A percentile compares a stretch with the other conserved stretches of the same genome.
Conservation (phyloP, 30 jellyfish, hydroid and myxozoan genomes). For the Phacellophora camtschatica region DNA sequence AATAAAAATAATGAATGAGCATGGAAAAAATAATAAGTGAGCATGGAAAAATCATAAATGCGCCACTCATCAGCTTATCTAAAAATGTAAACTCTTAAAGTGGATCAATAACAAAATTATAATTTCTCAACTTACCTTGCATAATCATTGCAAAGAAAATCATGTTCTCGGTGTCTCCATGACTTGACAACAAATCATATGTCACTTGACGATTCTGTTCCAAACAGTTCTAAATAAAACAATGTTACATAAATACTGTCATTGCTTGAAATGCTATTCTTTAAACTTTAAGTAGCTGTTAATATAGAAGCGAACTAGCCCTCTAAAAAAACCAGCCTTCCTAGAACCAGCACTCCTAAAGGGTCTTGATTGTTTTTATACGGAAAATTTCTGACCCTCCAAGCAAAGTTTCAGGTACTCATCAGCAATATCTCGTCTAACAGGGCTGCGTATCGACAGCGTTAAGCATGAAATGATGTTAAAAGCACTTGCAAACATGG, state of each 20-base stretch:
- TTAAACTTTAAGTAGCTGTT: background rate
- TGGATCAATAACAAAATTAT: too few species aligned
- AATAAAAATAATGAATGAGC: background rate
- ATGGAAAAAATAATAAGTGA: background rate
- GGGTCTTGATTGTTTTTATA: too few species aligned
- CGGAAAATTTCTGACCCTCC: too few species aligned
- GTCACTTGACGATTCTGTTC: conserved; percentile 83
- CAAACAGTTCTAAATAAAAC: conserved; percentile 53
- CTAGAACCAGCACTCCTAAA: too few species aligned
- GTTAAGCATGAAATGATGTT: too few species aligned
- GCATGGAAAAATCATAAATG: background rate
- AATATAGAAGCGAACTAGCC: background rate
- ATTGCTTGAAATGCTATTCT: background rate
- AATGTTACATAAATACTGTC: background rate
- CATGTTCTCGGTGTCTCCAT: conserved; percentile 92
- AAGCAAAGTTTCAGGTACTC: too few species aligned
- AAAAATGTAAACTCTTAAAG: too few species aligned
- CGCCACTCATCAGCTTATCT: too few species aligned
- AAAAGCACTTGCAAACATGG: too few species aligned
- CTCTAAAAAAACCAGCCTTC: too few species aligned
- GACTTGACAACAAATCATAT: conserved; percentile 90
- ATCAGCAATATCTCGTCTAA: too few species aligned
- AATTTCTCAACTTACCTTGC: conserved; percentile 81
- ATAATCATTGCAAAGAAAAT: conserved; percentile 87
- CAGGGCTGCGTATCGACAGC: too few species aligned